These are phyloP conservation scores for Petrophora chlorosata DNA, from an alignment of 2,888 invertebrate species.

Conservation along the genomic window DNA sequence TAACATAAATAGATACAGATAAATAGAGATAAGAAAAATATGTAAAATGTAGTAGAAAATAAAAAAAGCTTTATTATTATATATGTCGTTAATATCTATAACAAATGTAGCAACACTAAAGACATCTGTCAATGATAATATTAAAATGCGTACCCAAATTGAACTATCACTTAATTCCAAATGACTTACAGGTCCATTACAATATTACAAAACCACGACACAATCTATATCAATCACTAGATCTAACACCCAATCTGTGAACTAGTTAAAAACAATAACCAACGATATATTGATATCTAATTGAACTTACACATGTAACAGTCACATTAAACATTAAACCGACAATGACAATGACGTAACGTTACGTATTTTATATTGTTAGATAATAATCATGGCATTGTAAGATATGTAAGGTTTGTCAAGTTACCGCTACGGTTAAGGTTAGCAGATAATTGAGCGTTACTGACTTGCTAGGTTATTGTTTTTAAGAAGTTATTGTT, in stretches of 20 bases:
- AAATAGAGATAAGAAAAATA: no score
- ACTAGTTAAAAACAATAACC: conserved; percentile 6
- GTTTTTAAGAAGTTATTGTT: conserved; percentile 4
- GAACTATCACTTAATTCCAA: no score
- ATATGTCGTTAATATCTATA: no score
- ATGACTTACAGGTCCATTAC: no score
- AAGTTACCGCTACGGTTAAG: conserved; percentile 14
- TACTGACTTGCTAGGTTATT: neutral
- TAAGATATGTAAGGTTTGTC: conserved; percentile 15
- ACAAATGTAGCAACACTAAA: no score
- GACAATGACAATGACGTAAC: conserved; percentile 30
- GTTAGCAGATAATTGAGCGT: conserved; percentile 8
- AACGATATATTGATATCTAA: conserved; percentile 6
- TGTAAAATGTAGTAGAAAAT: no score
- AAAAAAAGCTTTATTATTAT: no score
- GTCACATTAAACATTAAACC: conserved; percentile 24
- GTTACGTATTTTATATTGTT: conserved; percentile 22
- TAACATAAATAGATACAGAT: no score
- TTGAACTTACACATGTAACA: conserved; percentile 10
- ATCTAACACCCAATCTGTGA: conserved; percentile 7
- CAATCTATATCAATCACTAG: neutral
- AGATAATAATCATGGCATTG: conserved; percentile 20
- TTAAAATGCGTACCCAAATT: no score
- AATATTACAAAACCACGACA: neutral
- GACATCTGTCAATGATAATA: no score